Conservation (phyloP, 2,797 vertebrate species). For the Dipus sagitta region DNA sequence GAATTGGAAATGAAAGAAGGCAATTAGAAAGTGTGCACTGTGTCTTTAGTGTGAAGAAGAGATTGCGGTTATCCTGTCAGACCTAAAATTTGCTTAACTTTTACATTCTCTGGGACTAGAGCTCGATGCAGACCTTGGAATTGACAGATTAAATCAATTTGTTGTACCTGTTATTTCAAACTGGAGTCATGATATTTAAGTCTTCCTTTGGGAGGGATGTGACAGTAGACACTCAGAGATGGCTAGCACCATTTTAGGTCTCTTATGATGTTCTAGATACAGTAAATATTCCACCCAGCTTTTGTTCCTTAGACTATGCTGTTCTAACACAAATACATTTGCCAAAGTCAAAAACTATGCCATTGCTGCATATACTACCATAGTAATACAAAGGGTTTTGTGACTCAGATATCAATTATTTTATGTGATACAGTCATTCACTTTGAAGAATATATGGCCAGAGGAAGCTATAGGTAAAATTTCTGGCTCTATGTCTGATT, state of each 20-base stretch:
- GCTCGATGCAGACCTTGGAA: slow-evolving; percentile 41
- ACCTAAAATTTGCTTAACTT: slow-evolving; percentile 64
- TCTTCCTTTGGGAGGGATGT: not conserved
- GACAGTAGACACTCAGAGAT: not conserved
- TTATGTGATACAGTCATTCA: slow-evolving; percentile 40
- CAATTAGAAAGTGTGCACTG: slow-evolving; percentile 55
- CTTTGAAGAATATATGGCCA: slow-evolving; percentile 13
- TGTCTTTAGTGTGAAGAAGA: slow-evolving; percentile 17
- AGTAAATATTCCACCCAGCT: slow-evolving; percentile 32
- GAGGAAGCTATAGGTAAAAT: slow-evolving; percentile 26
- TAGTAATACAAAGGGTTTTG: not conserved
- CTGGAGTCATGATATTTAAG: slow-evolving; percentile 51
- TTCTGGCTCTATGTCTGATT: slow-evolving; percentile 19
- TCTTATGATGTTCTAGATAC: slow-evolving; percentile 32
- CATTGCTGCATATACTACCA: not conserved
- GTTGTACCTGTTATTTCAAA: slow-evolving; percentile 64
- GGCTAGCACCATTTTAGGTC: not conserved
- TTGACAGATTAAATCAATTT: slow-evolving; percentile 55
- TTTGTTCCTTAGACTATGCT: not conserved
- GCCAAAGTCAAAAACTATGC: not conserved
- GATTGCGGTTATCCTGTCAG: not conserved
- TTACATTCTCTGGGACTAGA: not conserved
- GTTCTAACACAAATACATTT: not conserved
- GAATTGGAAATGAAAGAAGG: slow-evolving; percentile 67
- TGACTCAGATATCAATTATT: slow-evolving; percentile 37